phyloP scores from a whole-genome alignment of 1,140 invertebrate genomes.

The Aricia agestis region DNA sequence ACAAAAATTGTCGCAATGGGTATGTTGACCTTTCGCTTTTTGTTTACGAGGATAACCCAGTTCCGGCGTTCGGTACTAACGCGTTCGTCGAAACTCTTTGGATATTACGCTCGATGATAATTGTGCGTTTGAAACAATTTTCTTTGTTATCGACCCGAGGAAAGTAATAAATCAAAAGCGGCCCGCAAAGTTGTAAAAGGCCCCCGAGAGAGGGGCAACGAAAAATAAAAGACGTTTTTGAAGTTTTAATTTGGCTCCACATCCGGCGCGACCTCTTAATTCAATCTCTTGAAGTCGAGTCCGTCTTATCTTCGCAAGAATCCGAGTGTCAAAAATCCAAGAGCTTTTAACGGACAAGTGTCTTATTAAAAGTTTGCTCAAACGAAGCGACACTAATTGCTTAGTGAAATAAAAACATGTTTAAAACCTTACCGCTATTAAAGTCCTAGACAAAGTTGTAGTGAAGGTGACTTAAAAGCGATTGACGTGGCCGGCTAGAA shows the following conservation, averaged over 20 bases:
- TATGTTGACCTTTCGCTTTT: constrained; percentile 4
- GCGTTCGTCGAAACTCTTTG: neutral
- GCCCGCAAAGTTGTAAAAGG: neutral
- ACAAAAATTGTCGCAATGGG: constrained; percentile 4
- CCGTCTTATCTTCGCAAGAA: neutral
- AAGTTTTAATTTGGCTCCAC: neutral
- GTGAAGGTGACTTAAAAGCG: neutral
- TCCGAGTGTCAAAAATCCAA: neutral
- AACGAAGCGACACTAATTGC: neutral
- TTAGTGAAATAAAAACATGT: neutral
- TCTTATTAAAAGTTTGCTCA: neutral
- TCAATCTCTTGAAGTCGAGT: constrained; percentile 1
- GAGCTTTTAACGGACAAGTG: neutral
- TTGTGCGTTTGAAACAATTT: neutral
- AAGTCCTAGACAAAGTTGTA: neutral
- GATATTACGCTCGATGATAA: neutral
- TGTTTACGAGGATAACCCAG: constrained; percentile 16
- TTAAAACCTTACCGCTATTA: neutral
- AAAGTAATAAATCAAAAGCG: neutral
- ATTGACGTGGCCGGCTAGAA: neutral
- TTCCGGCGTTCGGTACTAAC: constrained; percentile 8
- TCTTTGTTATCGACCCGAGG: neutral
- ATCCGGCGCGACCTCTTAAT: neutral
- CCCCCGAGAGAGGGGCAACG: neutral
- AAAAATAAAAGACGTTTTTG: too few species aligned